Percentiles rank a stretch among this genome's conserved stretches.
phyloP scores from a whole-genome alignment of 2,797 vertebrate genomes.

The Cetoscarus ocellatus region DNA sequence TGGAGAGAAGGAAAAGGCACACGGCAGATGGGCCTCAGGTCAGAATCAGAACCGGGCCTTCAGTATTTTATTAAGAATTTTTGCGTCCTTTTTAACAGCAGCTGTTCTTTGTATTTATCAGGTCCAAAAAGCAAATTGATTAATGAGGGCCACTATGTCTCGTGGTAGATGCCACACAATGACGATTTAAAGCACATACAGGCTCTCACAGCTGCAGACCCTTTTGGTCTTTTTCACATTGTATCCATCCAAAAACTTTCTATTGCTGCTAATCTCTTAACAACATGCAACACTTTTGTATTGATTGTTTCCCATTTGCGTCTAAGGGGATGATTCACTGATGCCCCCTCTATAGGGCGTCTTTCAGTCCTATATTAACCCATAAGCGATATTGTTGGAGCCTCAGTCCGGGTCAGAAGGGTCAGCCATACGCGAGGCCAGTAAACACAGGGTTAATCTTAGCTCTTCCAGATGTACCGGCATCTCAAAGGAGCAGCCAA shows the following conservation, averaged over 20 bases:
- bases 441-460: slow-evolving; percentile 76
- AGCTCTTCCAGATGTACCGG: slow-evolving; percentile 73
- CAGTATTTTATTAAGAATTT: too few relatives aligned
- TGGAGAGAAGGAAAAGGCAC: too few relatives aligned
- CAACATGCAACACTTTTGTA: slow-evolving; percentile 19
- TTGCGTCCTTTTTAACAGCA: too few relatives aligned
- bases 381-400: slow-evolving; percentile 59
- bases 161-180: too few relatives aligned
- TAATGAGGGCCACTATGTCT: too few relatives aligned
- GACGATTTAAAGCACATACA: too few relatives aligned
- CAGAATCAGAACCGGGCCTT: too few relatives aligned
- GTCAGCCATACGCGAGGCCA: slow-evolving; percentile 58
- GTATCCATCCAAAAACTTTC: slow-evolving; percentile 12
- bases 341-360: slow-evolving; percentile 29
- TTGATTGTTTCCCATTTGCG: slow-evolving; percentile 29
- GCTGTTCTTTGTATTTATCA: too few relatives aligned
- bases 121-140: too few relatives aligned
- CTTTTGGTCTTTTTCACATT: slow-evolving; percentile 5
- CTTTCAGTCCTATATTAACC: slow-evolving; percentile 51
- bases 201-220: neutral
- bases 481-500: slow-evolving; percentile 62
- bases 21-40: too few relatives aligned
- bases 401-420: slow-evolving; percentile 51
- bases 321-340: slow-evolving; percentile 36
- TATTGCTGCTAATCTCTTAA: slow-evolving; percentile 15